phyloP scores from a whole-genome alignment of 2,888 invertebrate genomes.

The Pterostichus niger region DNA sequence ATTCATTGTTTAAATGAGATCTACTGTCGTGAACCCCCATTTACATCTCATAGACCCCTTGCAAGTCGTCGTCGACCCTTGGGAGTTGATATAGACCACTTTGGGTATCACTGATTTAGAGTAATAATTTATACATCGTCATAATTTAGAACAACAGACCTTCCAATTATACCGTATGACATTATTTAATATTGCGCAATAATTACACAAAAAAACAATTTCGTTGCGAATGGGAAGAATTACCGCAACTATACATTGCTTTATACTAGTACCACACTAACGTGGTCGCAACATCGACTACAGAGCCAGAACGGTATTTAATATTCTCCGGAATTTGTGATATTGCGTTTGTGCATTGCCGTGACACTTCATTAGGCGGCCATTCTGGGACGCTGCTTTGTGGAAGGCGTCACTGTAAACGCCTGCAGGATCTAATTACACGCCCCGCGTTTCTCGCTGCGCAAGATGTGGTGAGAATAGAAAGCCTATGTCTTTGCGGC shows the following conservation, averaged over 20 bases:
- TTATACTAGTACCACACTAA: neutral
- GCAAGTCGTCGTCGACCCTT: no score
- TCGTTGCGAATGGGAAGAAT: neutral
- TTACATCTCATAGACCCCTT: no score
- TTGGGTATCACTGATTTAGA: no score
- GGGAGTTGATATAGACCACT: no score
- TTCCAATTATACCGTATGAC: no score
- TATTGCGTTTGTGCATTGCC: constrained; percentile 59
- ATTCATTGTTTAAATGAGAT: no score
- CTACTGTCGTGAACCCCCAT: no score
- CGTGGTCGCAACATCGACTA: neutral
- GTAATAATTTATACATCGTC: neutral
- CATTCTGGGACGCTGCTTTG: constrained; percentile 58
- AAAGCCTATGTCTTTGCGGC: no score
- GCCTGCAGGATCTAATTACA: constrained; percentile 66
- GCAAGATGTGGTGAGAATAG: no score
- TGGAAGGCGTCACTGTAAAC: constrained; percentile 64
- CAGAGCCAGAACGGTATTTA: constrained; percentile 34
- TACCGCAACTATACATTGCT: neutral
- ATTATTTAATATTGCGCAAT: neutral
- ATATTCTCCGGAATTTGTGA: constrained; percentile 57
- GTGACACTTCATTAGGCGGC: constrained; percentile 63
- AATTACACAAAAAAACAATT: neutral
- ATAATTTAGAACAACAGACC: no score
- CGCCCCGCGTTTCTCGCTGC: neutral